Percentiles rank a stretch among this genome's conserved stretches.
These are phyloP conservation scores for Saturnia japonica DNA, from an alignment of 2,888 invertebrate species.

Conservation along the genomic window DNA sequence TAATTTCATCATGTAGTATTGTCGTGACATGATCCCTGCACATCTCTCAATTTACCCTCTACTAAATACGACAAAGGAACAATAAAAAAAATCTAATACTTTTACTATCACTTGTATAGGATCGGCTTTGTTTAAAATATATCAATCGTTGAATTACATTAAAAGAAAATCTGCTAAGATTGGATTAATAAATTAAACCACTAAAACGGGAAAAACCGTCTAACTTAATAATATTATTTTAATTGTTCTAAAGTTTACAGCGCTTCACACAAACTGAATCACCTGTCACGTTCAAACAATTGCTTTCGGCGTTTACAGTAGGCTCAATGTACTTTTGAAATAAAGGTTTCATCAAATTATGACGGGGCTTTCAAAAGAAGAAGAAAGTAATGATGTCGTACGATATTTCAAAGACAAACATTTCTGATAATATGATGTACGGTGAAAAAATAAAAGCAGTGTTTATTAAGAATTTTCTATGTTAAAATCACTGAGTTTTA, in stretches of 20 bases:
- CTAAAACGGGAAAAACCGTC: not conserved
- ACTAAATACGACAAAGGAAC: too few relatives aligned
- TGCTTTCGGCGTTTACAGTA: slow-evolving; percentile 25
- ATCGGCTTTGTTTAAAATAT: too few relatives aligned
- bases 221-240: slow-evolving; percentile 29
- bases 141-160: not conserved
- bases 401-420: not conserved
- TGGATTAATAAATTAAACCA: not conserved
- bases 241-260: slow-evolving; percentile 29
- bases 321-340: slow-evolving; percentile 10
- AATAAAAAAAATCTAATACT: too few relatives aligned
- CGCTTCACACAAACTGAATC: slow-evolving; percentile 24
- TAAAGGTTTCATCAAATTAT: slow-evolving; percentile 9
- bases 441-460: too few relatives aligned
- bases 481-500: too few relatives aligned
- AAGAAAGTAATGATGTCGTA: not conserved
- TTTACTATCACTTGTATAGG: too few relatives aligned
- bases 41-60: too few relatives aligned
- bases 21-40: too few relatives aligned
- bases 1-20: too few relatives aligned
- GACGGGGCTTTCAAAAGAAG: not conserved
- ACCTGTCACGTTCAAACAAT: slow-evolving; percentile 35
- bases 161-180: not conserved
- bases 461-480: too few relatives aligned
- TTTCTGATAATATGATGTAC: not conserved